These are phyloP conservation scores for Hyaena hyaena DNA, from an alignment of 2,113 vertebrate species.

Conservation along the genomic window DNA sequence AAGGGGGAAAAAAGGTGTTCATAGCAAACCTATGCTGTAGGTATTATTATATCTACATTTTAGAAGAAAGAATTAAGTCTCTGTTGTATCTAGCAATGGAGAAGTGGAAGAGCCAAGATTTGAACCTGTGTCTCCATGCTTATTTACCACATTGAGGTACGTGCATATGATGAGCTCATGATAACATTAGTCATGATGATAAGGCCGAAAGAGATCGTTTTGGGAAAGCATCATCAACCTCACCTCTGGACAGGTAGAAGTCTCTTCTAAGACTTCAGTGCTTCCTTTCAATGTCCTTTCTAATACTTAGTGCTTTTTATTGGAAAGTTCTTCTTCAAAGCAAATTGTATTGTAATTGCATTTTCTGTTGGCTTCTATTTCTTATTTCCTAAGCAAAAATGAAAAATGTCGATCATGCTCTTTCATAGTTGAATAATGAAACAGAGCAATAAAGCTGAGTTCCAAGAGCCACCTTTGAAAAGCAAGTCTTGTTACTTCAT, in stretches of 20 bases:
- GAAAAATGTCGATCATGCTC: not conserved
- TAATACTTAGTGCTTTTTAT: not conserved
- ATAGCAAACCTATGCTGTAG: not conserved
- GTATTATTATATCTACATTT: not conserved
- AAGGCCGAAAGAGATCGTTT: not conserved
- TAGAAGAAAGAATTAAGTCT: not conserved
- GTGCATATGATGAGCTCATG: not conserved
- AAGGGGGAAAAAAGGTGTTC: not conserved
- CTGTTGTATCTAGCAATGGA: not conserved
- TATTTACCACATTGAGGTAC: not conserved
- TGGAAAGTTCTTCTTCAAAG: not conserved
- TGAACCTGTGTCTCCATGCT: not conserved
- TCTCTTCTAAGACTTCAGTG: not conserved
- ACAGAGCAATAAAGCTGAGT: not conserved
- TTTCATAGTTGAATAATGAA: not conserved
- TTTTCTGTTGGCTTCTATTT: constrained; percentile 8
- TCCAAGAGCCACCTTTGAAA: not conserved
- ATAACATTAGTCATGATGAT: not conserved
- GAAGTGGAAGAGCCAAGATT: not conserved
- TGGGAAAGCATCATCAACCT: not conserved
- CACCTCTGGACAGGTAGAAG: not conserved
- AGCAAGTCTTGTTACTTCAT: not conserved
- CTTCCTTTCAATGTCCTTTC: not conserved
- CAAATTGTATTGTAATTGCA: not conserved
- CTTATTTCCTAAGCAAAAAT: constrained; percentile 37